Evolutionary conservation across 1,140 invertebrate species (phyloP), one percentile per base, ranked within the genome.

Genomic region (Schlechtendalia chinensis): DNA sequence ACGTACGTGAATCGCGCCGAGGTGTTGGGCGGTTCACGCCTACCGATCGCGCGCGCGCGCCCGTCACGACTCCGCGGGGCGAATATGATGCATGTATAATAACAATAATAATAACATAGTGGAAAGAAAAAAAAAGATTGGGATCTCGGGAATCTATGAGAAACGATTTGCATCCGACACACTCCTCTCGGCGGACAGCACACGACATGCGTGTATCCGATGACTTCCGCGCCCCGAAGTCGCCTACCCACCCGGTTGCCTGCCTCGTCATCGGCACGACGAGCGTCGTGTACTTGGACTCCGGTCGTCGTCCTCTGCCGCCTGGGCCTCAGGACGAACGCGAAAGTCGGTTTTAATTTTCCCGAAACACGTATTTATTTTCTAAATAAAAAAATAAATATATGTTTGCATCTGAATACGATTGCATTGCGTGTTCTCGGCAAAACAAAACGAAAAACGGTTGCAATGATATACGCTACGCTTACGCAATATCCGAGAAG

Each of bases 1-100:
- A 79, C 53, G 56, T 14, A 50, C 54, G 58, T 63, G 63, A 79
- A 79, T 79, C 56, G 29, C 56, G 39, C 22, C 75, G 39, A 79
- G 75, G 75, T 79, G 75, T 79, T 61, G 22, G 54, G 32, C 75
- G 39, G 75, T 79, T 79, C 58, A 79, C 75, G 75, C 75, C 75
- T 79, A 79, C 75, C 71, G 58, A 79, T 58, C 71, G 58, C 67
- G 67, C 39, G 65, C 54, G 19, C 67, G 5, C 32, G 75, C 12
- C 39, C 72, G 75, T 79, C 75, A 79, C 75, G 75, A 79, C 75
- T 59, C 69, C 69, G 69, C 69, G 47, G 69, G 69, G 69, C 69
- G 50, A 72, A 72, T 53, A 53, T 53, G n/a, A 71, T 65, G 32
- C 59, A n/a, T 32, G 19, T 50, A 67, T 67, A 45, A 67, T 47